Evolutionary conservation across 2,797 vertebrate species (phyloP).

Genomic region (Neoniphon sammara): DNA sequence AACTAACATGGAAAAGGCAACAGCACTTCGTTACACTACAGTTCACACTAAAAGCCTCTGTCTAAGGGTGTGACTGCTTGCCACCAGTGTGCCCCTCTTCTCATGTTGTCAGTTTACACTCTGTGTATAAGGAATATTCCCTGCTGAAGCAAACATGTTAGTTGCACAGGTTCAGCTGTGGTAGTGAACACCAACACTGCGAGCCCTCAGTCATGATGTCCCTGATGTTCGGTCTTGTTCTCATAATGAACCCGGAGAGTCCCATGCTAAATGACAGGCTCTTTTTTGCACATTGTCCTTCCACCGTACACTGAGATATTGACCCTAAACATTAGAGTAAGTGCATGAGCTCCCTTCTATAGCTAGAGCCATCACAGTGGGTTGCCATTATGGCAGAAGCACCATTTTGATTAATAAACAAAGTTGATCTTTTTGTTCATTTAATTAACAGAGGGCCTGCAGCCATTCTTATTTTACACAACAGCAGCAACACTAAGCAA

Average conservation of each 20-base stretch:
- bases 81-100: not conserved
- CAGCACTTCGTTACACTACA: not conserved
- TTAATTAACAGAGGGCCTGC: constrained; percentile 27
- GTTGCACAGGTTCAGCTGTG: constrained; percentile 7
- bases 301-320: constrained; percentile 47
- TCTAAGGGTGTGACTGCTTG: not conserved
- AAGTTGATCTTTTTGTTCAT: constrained; percentile 31
- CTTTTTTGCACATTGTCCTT: not conserved
- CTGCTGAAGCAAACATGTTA: not conserved
- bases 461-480: constrained; percentile 4
- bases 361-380: not conserved
- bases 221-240: constrained; percentile 20
- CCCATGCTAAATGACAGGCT: not conserved
- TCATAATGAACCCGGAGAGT: constrained; percentile 8
- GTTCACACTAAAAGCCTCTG: not conserved
- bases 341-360: constrained; percentile 3
- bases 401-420: constrained; percentile 36
- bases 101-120: not conserved
- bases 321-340: constrained; percentile 22
- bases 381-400: constrained; percentile 30
- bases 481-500: constrained; percentile 3
- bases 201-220: not conserved
- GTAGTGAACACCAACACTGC: not conserved
- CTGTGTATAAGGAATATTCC: not conserved
- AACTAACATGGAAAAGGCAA: constrained; percentile 19